Percentiles rank a stretch among this genome's conserved stretches.
These are phyloP conservation scores for Sternotherus odoratus DNA, from an alignment of 2,797 vertebrate genomes.

Conservation along the genomic window DNA sequence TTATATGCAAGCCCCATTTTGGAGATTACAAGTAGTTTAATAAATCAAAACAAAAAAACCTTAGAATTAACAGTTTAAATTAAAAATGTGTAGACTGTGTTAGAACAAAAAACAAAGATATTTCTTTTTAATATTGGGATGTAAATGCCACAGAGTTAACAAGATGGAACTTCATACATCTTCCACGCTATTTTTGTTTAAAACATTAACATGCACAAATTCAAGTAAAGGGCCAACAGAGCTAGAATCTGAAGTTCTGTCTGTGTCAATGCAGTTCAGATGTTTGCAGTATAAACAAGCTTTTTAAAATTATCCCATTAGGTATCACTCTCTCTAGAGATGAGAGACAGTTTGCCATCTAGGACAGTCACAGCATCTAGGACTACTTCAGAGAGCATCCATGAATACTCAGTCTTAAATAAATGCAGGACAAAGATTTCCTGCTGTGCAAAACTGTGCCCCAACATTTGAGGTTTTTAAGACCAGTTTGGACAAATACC, in stretches of 20 bases:
- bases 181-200: neutral
- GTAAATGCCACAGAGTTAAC: neutral
- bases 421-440: slow-evolving; percentile 1
- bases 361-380: no score
- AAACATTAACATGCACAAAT: neutral
- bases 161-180: neutral
- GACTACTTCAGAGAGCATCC: no score
- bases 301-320: neutral
- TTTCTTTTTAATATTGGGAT: neutral
- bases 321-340: neutral
- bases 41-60: neutral
- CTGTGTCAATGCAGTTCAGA: neutral
- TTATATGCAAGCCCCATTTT: neutral
- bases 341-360: neutral
- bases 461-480: no score
- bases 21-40: neutral
- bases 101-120: neutral
- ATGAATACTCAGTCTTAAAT: slow-evolving; percentile 2
- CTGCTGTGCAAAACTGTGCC: neutral
- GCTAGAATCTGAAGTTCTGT: neutral
- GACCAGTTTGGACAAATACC: no score
- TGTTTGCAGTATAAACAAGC: neutral
- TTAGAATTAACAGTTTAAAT: neutral
- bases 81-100: neutral
- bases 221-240: neutral